Evolutionary conservation across 2,113 vertebrate genomes (phyloP).

Genomic region (Semicossyphus pulcher): DNA sequence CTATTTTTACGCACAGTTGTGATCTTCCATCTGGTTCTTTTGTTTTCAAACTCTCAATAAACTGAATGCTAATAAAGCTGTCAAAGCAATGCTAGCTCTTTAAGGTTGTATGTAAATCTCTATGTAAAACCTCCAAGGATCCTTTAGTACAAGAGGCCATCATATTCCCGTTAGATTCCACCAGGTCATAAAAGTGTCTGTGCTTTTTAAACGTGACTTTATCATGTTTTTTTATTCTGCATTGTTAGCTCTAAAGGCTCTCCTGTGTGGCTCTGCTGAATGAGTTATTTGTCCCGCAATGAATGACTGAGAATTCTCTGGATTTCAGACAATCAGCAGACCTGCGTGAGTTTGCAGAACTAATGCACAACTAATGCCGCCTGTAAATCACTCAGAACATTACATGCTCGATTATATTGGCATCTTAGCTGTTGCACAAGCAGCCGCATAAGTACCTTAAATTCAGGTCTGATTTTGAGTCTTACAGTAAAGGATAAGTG

Average conservation of each 20-base stretch:
- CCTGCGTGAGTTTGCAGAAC: neutral
- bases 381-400: neutral
- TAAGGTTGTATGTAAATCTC: neutral
- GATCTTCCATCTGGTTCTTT: neutral
- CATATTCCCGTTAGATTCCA: neutral
- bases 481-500: neutral
- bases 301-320: slow-evolving; percentile 10
- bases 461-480: neutral
- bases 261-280: neutral
- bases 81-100: neutral
- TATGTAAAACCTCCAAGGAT: no score
- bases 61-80: no score
- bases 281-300: slow-evolving; percentile 5
- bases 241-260: neutral
- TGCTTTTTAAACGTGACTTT: neutral
- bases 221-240: neutral
- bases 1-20: neutral
- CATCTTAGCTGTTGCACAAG: neutral
- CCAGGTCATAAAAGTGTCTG: neutral
- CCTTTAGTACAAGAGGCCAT: no score
- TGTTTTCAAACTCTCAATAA: neutral
- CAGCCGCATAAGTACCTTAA: neutral
- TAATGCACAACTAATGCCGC: neutral
- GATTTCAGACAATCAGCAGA: slow-evolving; percentile 21
- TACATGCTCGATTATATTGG: neutral